Base-by-base conservation (phyloP, 2,113 vertebrate genomes). In the Ellobius talpinus region DNA sequence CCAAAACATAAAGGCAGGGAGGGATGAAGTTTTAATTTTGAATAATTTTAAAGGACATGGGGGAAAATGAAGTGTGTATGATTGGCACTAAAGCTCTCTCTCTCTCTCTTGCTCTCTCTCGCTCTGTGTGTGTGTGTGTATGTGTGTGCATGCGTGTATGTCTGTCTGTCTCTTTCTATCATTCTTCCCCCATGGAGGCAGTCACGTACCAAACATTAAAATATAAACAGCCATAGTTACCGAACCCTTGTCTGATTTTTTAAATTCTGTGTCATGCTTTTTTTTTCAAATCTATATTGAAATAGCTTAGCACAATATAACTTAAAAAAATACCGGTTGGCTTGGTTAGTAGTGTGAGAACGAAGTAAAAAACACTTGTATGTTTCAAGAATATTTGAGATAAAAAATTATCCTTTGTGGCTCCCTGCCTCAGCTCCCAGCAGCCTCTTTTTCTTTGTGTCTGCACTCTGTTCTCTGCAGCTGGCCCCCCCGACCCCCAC, bases 41-140 rank as follows among this genome's bases (percentile, higher is more conserved):
- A 94, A 16, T 97, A 97, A 98, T 97, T 97, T 94, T 95, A 55
- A 97, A 96, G 98, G 96, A 97, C 78, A 82, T 29, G 95, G 97
- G 95, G 96, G 96, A 95, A 85, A 88, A 96, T 66, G 92, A 95
- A 94, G 87, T 87, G 96, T 95, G 95, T 91, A 0, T 93, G 97
- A 98, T 97, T 93, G 78, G 1, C 19, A 89, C 96, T 70, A 19
- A 89, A 97, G 55, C 19, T 7, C 0, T 58, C 55, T 58, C 55
- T 58, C 55, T 58, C 97, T 97, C 93, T 95, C 89, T 82, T 74
- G 73, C 42, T 45, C 23, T 90, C 90, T 95, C 96, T 96, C 88
- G 94, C 45, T 96, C 90, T 72, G 2, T 72, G 16, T 72, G 3
- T 33, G 14, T 77, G 68, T 70, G 5, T 70, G 66, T 17, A 0